A percentile compares a stretch with the other conserved stretches of the same genome.
These are phyloP conservation scores for Drosophila simulans DNA, from an alignment of 1,140 invertebrate species.

Conservation along the genomic window DNA sequence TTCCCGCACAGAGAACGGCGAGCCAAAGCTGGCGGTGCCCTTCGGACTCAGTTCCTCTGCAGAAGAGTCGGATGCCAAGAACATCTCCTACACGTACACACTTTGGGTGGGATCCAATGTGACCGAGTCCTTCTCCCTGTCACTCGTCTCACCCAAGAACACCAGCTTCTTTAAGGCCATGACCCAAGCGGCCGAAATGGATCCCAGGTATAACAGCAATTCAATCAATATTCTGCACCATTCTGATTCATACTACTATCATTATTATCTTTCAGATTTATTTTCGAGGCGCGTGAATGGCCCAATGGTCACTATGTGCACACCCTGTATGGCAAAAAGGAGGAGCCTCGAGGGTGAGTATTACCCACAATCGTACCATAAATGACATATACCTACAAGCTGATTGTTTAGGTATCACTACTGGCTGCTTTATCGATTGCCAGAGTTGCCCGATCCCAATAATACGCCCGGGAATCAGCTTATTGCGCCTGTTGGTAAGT, in stretches of 20 bases:
- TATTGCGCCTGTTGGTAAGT: slow-evolving; percentile 92
- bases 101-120: slow-evolving; percentile 94
- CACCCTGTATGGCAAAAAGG: slow-evolving; percentile 93
- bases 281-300: slow-evolving; percentile 93
- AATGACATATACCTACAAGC: background rate
- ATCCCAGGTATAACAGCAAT: slow-evolving; percentile 85
- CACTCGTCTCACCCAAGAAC: slow-evolving; percentile 81
- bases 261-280: slow-evolving; percentile 76
- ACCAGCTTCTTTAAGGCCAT: slow-evolving; percentile 91
- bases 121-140: slow-evolving; percentile 85
- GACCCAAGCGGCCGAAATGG: slow-evolving; percentile 92
- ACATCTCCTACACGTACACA: slow-evolving; percentile 92
- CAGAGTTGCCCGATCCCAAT: slow-evolving; percentile 90
- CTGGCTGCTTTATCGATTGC: slow-evolving; percentile 93
- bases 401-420: slow-evolving; percentile 88
- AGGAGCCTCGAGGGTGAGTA: slow-evolving; percentile 91
- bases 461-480: slow-evolving; percentile 93
- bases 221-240: background rate
- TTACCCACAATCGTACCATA: background rate
- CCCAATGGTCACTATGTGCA: slow-evolving; percentile 96
- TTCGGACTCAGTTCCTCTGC: slow-evolving; percentile 85
- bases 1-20: slow-evolving; percentile 72
- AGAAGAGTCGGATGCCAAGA: slow-evolving; percentile 88
- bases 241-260: background rate
- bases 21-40: slow-evolving; percentile 81